Evolutionary conservation across 2,888 invertebrate genomes (phyloP).

Genomic region (Scaptomyza cyrtandrae): DNA sequence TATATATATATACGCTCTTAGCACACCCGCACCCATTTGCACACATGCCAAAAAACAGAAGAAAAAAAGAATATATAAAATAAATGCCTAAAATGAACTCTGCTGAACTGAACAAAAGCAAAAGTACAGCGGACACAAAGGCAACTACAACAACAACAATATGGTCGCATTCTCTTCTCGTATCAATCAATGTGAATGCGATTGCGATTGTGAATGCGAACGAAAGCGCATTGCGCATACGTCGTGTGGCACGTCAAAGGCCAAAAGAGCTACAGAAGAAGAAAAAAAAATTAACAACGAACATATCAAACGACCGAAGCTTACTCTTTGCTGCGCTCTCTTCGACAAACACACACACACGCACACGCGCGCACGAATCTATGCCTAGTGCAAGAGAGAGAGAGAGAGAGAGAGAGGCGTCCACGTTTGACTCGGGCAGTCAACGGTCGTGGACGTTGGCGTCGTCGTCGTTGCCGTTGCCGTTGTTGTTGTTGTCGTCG

Average conservation of each 20-base stretch:
- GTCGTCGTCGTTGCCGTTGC: slow-evolving; percentile 20
- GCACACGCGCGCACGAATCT: not conserved
- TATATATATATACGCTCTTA: not conserved
- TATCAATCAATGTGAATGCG: slow-evolving; percentile 52
- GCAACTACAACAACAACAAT: slow-evolving; percentile 32
- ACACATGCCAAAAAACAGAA: slow-evolving; percentile 49
- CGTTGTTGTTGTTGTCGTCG: slow-evolving; percentile 12
- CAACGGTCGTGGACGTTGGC: slow-evolving; percentile 76
- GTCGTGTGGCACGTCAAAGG: slow-evolving; percentile 47
- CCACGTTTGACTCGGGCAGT: slow-evolving; percentile 66
- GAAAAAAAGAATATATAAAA: slow-evolving; percentile 23
- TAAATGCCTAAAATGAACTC: slow-evolving; percentile 58
- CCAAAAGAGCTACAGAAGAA: slow-evolving; percentile 25
- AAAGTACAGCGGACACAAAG: slow-evolving; percentile 71
- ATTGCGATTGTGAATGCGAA: slow-evolving; percentile 20
- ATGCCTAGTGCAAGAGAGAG: slow-evolving; percentile 4
- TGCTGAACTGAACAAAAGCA: slow-evolving; percentile 61
- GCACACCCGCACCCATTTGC: slow-evolving; percentile 25
- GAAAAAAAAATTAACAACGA: not conserved
- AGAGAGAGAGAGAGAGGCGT: slow-evolving; percentile 28
- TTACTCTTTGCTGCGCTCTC: slow-evolving; percentile 37
- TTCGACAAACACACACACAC: slow-evolving; percentile 21
- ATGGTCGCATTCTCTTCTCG: slow-evolving; percentile 34
- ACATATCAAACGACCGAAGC: not conserved
- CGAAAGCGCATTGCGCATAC: slow-evolving; percentile 66